A percentile compares a stretch with the other conserved stretches of the same genome.
Evolutionary conservation across 2,888 invertebrate genomes (phyloP).

Genomic region (Augiades crinisus): DNA sequence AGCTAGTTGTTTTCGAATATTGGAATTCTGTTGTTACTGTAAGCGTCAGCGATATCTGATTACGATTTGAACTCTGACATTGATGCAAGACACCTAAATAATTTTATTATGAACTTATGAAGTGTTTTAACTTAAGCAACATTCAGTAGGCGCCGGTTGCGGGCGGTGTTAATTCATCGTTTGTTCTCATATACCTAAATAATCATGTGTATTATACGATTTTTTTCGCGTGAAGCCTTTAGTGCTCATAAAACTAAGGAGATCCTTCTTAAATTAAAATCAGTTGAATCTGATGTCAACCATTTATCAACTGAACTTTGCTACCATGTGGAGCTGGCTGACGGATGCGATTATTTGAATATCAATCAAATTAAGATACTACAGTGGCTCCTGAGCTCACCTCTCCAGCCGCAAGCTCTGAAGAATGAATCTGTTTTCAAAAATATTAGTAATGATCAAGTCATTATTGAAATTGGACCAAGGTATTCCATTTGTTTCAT

Average conservation of each 20-base stretch:
- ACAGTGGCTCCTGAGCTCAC: conserved; percentile 90
- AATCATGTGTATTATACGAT: conserved; percentile 80
- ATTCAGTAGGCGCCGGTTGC: neutral
- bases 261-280: conserved; percentile 78
- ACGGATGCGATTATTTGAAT: conserved; percentile 73
- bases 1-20: conserved; percentile 40
- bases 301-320: conserved; percentile 87
- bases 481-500: conserved; percentile 78
- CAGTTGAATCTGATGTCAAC: conserved; percentile 67
- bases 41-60: conserved; percentile 40
- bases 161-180: neutral
- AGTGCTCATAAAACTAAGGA: conserved; percentile 82
- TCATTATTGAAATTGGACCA: conserved; percentile 93
- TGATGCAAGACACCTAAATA: conserved; percentile 61
- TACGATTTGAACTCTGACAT: conserved; percentile 65
- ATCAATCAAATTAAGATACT: conserved; percentile 83
- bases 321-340: conserved; percentile 87
- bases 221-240: conserved; percentile 83
- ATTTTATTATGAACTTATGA: too few species aligned
- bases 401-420: conserved; percentile 83
- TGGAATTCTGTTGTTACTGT: conserved; percentile 66
- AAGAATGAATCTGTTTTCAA: conserved; percentile 76
- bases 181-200: neutral
- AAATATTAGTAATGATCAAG: conserved; percentile 53
- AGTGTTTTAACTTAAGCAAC: neutral